Conservation (phyloP, 1,140 invertebrate species). For the Calliphora vicina region DNA sequence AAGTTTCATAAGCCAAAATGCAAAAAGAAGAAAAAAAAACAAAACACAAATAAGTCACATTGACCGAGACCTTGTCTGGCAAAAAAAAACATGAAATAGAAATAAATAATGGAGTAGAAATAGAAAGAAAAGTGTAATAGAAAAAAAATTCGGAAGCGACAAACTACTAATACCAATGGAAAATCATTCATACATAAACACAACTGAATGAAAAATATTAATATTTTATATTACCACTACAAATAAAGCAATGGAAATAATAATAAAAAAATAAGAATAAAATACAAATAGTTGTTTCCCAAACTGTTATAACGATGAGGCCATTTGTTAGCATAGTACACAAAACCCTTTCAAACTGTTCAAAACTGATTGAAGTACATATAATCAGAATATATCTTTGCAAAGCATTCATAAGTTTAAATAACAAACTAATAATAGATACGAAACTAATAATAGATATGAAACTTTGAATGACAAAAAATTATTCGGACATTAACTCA, state of each 20-base stretch:
- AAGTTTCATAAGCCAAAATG: conserved; percentile 6
- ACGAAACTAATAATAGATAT: no score
- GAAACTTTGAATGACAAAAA: no score
- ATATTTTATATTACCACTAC: neutral
- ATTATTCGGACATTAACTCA: no score
- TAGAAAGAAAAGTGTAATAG: neutral
- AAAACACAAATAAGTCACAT: neutral
- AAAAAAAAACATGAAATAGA: neutral
- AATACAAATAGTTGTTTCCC: neutral
- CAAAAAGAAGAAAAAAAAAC: neutral
- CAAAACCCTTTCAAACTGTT: no score
- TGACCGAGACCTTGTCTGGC: conserved; percentile 36
- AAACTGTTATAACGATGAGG: neutral
- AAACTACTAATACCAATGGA: neutral
- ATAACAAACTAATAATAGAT: no score
- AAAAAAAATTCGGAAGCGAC: neutral
- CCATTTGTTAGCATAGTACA: no score
- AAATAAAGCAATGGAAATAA: neutral
- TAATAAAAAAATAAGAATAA: neutral
- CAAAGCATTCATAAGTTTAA: no score
- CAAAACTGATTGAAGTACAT: no score
- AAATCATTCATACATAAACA: neutral
- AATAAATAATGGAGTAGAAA: neutral
- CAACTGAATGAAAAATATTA: neutral
- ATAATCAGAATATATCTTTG: no score